These are phyloP conservation scores for Conger conger DNA, from an alignment of 2,113 vertebrate species.

Conservation along the genomic window DNA sequence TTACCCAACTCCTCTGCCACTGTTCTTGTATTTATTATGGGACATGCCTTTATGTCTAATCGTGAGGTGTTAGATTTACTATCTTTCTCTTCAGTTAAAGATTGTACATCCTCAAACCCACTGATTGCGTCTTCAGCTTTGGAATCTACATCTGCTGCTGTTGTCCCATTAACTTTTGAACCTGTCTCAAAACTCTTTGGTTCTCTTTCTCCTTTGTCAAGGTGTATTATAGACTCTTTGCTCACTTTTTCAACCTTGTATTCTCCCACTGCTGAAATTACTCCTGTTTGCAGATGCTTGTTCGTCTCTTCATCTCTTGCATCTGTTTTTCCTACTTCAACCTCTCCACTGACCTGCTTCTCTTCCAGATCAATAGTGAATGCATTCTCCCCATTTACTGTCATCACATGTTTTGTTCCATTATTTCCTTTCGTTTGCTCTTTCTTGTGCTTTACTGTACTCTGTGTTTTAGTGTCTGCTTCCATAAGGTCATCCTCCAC, in stretches of 20 bases:
- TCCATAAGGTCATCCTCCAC: not conserved
- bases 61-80: not conserved
- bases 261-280: not conserved
- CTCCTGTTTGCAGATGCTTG: not conserved
- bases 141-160: not conserved
- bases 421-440: not conserved
- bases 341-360: not conserved
- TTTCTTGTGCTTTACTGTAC: too few relatives aligned
- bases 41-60: not conserved
- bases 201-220: slow-evolving; percentile 4
- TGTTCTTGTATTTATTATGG: not conserved
- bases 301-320: not conserved
- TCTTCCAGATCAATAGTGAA: not conserved
- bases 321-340: not conserved
- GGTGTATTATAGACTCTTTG: not conserved
- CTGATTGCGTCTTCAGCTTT: slow-evolving; percentile 1
- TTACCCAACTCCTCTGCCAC: not conserved
- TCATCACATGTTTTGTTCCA: not conserved
- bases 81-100: not conserved
- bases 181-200: not conserved
- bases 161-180: not conserved
- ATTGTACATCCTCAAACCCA: not conserved
- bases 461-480: not conserved
- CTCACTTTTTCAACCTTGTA: not conserved
- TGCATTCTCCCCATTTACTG: not conserved